phyloP scores from a whole-genome alignment of 2,797 vertebrate species.

The Myripristis murdjan region DNA sequence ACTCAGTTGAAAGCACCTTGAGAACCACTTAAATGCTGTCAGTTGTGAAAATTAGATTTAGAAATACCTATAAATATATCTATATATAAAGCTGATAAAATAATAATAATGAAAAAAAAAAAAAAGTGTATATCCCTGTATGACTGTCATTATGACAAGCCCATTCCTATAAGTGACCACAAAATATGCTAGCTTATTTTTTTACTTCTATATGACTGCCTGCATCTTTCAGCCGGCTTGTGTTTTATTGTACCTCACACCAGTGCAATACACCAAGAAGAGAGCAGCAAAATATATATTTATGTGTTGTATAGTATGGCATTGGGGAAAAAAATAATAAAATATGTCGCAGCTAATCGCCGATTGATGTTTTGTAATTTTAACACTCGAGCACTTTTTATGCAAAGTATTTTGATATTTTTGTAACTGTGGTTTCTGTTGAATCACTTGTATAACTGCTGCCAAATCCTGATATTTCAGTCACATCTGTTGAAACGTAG shows the following conservation, averaged over 20 bases:
- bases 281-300: constrained; percentile 36
- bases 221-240: constrained; percentile 35
- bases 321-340: constrained; percentile 50
- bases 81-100: constrained; percentile 46
- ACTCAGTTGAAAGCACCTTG: constrained; percentile 43
- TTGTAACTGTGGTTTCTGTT: constrained; percentile 76
- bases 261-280: constrained; percentile 78
- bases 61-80: constrained; percentile 44
- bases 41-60: constrained; percentile 26
- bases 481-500: constrained; percentile 43
- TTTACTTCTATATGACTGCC: constrained; percentile 15
- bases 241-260: constrained; percentile 67
- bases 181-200: constrained; percentile 42
- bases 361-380: constrained; percentile 80
- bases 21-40: constrained; percentile 25
- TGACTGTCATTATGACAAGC: constrained; percentile 69
- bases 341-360: constrained; percentile 59
- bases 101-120: constrained; percentile 12
- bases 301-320: constrained; percentile 32
- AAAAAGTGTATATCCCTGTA: constrained; percentile 49
- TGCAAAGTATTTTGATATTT: constrained; percentile 86
- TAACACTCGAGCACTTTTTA: constrained; percentile 88
- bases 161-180: constrained; percentile 31
- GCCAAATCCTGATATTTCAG: constrained; percentile 50
- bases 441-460: constrained; percentile 45